Evolutionary conservation across 2,113 vertebrate species (phyloP), one percentile per base, ranked within the genome.

Genomic region (Caranx ignobilis): DNA sequence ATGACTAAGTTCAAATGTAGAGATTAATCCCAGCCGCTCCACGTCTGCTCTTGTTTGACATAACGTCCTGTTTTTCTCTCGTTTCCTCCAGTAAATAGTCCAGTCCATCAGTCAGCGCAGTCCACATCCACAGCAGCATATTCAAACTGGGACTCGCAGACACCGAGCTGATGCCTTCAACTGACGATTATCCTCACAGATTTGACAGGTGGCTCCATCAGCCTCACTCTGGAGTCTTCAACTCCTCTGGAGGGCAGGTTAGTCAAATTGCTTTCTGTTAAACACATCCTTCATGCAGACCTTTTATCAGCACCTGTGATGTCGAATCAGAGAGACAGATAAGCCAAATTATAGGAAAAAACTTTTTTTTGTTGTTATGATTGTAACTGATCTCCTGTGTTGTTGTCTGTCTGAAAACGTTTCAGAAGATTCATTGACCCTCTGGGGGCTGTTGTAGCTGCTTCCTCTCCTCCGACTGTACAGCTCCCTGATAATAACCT

Each of bases 251-350:
- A 68, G 71, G 67, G 21, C 61, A 1, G n/a, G 11, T 57, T 77
- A 75, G 26, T 60, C 67, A 83, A 83, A 83, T 81, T 63, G 65
- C 78, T 87, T 81, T 81, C 55, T 70, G 73, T 82, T 75, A 62
- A 65, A 62, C 50, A 62, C 75, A 69, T 74, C 65, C 50, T 61
- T 67, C 60, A 71, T 67, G 63, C 5, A 56, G 39, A 78, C 62
- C 62, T 76, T 71, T 57, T 34, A 65, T 73, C 57, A 35, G 61
- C 67, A 81, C 79, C 72, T 75, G 50, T 64, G 75, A 75, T 64
- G 32, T 71, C 18, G 11, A 59, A 61, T 70, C 64, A 55, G 37
- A 69, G 66, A 78, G 47, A 74, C 0, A 15, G 59, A 78, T 50
- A n/a, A 35, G 69, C 55, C 19, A 39, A 74, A 77, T 76, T 71